phyloP scores from a whole-genome alignment of 2,797 vertebrate genomes.

The Tinamus major region DNA sequence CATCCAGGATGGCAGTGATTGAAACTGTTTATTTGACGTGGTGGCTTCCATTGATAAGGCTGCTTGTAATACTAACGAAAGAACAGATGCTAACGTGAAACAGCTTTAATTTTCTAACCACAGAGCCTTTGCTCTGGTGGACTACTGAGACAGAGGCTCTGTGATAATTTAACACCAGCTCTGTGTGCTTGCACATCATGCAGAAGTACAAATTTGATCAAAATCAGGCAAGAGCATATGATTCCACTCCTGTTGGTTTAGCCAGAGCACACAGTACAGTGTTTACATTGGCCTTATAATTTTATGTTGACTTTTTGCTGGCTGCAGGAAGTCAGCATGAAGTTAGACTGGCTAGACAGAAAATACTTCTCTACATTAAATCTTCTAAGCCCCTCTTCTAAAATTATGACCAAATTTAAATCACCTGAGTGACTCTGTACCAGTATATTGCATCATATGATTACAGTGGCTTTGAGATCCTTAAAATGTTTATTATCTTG shows the following conservation, averaged over 20 bases:
- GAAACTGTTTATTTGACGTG: conserved; percentile 34
- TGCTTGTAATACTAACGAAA: conserved; percentile 17
- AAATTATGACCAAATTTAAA: neutral
- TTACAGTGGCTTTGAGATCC: neutral
- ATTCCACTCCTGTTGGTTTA: neutral
- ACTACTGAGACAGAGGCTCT: neutral
- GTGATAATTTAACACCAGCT: conserved; percentile 12
- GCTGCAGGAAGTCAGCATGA: neutral
- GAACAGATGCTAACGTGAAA: conserved; percentile 26
- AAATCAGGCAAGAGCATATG: conserved; percentile 7
- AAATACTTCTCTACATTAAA: neutral
- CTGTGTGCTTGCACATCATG: neutral
- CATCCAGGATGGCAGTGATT: conserved; percentile 3
- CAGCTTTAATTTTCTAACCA: conserved; percentile 28
- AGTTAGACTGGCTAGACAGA: neutral
- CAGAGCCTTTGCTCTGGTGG: neutral
- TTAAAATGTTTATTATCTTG: neutral
- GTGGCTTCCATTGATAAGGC: conserved; percentile 27
- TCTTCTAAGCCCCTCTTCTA: neutral
- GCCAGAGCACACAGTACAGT: neutral
- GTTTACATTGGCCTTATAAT: conserved; percentile 3
- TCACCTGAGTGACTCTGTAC: neutral
- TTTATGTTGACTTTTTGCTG: conserved; percentile 30
- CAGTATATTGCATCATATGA: neutral
- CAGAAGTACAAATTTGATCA: conserved; percentile 20